Evolutionary conservation across 2,797 vertebrate genomes (phyloP), one percentile per base, ranked within the genome.

Genomic region (Pteropus rufus): DNA sequence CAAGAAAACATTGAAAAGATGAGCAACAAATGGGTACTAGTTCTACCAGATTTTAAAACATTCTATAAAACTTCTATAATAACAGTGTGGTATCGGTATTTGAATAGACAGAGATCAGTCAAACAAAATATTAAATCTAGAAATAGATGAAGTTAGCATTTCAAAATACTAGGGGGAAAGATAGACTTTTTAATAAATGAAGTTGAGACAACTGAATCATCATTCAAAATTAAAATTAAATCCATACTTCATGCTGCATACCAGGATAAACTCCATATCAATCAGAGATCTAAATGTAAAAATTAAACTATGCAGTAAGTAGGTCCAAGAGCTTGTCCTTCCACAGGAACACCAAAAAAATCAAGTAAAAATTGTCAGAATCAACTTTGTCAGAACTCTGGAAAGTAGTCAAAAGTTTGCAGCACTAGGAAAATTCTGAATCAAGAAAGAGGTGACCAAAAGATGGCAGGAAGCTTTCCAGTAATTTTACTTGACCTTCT

Each of bases 191-290:
- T 64, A 92, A 82, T 91, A 95, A 95, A 49, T 84, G 18, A 52
- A 93, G 15, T 88, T 65, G 70, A 15, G 31, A 52, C 5, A 94
- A 52, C 41, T 87, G 15, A 86, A 60, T 92, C 80, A 41, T 49
- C 19, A 72, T 67, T 87, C 87, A 89, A 62, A 85, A 69, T 92
- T 85, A 89, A 95, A 96, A 89, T 41, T 72, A 41, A 94, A 73
- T 85, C n/a, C 23, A 58, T 65, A 62, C 26, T 82, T 96, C 24
- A 58, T 39, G 31, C 34, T 77, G 0, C 73, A 82, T 91, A 77
- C 21, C 15, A 83, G 7, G 16, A 85, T 75, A 93, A 88, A 92
- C 36, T 89, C 73, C 56, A 72, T 82, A 39, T 91, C 54, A 15
- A 80, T 87, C 64, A 62, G 70, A 92, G 73, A 79, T 56, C 58